These are phyloP conservation scores for Orius laevigatus DNA, from an alignment of 1,140 invertebrate genomes.

Conservation along the genomic window DNA sequence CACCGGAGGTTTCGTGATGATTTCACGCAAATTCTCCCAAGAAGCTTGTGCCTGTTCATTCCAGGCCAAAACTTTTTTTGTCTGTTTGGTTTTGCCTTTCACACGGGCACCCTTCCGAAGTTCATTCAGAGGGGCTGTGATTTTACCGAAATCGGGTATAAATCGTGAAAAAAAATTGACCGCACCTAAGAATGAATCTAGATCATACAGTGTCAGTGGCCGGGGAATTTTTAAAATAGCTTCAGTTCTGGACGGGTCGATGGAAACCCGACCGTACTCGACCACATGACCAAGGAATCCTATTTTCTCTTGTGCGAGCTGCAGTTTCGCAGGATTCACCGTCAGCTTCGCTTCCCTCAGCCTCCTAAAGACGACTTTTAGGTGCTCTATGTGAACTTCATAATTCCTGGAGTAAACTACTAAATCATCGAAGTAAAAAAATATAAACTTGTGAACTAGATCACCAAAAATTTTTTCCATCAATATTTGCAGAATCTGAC, in stretches of 20 bases:
- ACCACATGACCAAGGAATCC: background rate
- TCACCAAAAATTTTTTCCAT: background rate
- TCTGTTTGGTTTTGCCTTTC: too few species aligned
- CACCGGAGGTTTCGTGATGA: slow-evolving; percentile 1
- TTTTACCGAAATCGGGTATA: background rate
- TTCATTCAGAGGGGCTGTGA: background rate
- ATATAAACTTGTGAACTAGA: background rate
- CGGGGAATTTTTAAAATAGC: background rate
- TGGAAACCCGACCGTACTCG: background rate
- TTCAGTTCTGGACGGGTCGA: background rate
- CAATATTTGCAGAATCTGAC: too few species aligned
- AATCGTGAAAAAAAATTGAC: slow-evolving; percentile 1
- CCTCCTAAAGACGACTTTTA: background rate
- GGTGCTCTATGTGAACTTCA: background rate
- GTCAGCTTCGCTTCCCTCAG: background rate
- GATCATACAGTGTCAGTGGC: too few species aligned
- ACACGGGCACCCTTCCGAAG: background rate
- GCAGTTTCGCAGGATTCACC: background rate
- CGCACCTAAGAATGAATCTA: too few species aligned
- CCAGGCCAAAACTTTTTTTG: too few species aligned
- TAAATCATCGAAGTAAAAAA: background rate
- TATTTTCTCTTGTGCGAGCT: background rate
- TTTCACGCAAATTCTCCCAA: slow-evolving; percentile 1
- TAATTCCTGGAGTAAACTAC: background rate
- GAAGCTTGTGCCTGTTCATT: background rate